These are phyloP conservation scores for Cyanoramphus novaezelandiae DNA, from an alignment of 2,113 vertebrate species.

Conservation along the genomic window DNA sequence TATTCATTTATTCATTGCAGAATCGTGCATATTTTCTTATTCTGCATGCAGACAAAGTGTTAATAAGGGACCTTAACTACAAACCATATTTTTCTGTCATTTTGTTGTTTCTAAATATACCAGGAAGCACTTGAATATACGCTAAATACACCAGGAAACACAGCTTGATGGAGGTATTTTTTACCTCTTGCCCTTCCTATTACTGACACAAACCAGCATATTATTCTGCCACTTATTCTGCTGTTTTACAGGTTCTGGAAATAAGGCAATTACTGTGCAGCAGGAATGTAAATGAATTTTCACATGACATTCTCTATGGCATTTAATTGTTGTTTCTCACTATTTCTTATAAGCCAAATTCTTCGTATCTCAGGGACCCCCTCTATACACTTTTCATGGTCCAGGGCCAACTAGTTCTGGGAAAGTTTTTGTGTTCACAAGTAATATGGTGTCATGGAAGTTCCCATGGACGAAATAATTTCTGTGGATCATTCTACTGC, in stretches of 20 bases:
- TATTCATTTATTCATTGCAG: slow-evolving; percentile 60
- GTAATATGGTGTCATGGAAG: background rate
- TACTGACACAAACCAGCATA: background rate
- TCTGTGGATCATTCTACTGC: background rate
- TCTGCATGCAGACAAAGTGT: slow-evolving; percentile 16
- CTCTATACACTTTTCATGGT: background rate
- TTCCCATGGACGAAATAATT: background rate
- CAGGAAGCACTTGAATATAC: background rate
- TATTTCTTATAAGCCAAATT: background rate
- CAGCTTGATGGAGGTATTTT: background rate
- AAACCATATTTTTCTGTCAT: background rate
- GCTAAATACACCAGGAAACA: background rate
- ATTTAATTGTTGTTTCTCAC: background rate
- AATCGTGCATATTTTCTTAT: slow-evolving; percentile 22
- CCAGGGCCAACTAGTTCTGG: background rate
- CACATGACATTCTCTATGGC: background rate
- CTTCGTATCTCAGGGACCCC: background rate
- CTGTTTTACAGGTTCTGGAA: background rate
- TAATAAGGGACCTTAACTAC: slow-evolving; percentile 32
- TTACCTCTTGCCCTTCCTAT: background rate
- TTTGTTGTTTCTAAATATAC: background rate
- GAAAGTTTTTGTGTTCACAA: background rate
- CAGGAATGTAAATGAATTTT: background rate
- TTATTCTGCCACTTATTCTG: background rate
- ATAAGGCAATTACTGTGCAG: background rate